A percentile compares a stretch with the other conserved stretches of the same genome.
phyloP scores from a whole-genome alignment of 2,888 invertebrate genomes.

The Quadroppia sp. region DNA sequence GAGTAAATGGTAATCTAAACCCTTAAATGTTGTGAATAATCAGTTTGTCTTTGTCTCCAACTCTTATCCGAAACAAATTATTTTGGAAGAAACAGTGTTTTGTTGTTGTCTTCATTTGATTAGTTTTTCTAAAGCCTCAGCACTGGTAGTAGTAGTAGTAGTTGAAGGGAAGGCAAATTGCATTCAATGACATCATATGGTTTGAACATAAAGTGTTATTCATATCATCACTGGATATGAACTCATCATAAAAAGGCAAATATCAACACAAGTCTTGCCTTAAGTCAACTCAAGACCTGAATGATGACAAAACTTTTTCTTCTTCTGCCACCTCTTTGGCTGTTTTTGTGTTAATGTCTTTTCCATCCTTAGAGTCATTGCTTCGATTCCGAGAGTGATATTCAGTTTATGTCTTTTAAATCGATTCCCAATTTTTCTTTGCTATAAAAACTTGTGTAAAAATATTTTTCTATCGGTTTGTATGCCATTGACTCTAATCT shows the following conservation, averaged over 20 bases:
- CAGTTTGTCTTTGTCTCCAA: neutral
- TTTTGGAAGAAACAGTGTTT: neutral
- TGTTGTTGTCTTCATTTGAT: slow-evolving; percentile 1
- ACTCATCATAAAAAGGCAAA: neutral
- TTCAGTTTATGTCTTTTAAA: slow-evolving; percentile 10
- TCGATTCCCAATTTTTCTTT: neutral
- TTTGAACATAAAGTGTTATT: neutral
- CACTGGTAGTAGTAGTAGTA: neutral
- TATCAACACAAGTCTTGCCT: neutral
- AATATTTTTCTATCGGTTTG: neutral
- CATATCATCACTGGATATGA: neutral
- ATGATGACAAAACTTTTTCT: slow-evolving; percentile 8
- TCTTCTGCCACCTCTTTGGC: neutral
- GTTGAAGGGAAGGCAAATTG: neutral
- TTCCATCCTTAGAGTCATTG: neutral
- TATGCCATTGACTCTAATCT: neutral
- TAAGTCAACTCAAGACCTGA: neutral
- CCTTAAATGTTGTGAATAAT: neutral
- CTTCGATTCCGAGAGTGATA: neutral
- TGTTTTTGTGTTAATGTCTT: neutral
- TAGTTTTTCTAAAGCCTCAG: neutral
- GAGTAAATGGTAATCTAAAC: too few species aligned
- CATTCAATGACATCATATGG: neutral
- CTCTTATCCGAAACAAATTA: neutral
- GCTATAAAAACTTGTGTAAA: neutral